These are phyloP conservation scores for Masticophis lateralis DNA, from an alignment of 2,797 vertebrate species.

Conservation along the genomic window DNA sequence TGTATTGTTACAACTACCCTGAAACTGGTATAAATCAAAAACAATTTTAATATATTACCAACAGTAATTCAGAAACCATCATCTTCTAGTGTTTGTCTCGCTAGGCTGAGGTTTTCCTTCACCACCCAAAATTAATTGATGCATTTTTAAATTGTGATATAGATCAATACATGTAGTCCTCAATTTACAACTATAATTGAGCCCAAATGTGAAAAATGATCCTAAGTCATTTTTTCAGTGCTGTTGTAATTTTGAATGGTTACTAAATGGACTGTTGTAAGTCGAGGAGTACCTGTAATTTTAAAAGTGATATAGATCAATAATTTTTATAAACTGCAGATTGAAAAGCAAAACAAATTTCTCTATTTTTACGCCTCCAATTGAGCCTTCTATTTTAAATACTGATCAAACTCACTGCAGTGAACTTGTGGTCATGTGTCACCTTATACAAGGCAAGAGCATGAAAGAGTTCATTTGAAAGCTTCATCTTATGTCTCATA, in stretches of 20 bases:
- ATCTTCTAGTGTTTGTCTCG: not conserved
- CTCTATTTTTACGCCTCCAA: not conserved
- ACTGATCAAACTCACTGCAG: not conserved
- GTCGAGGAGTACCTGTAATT: too few species aligned
- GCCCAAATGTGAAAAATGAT: too few species aligned
- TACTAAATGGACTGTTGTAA: too few species aligned
- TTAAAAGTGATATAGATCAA: not conserved
- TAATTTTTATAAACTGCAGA: not conserved
- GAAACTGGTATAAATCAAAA: not conserved
- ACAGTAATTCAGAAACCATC: not conserved
- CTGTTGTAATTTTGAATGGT: too few species aligned
- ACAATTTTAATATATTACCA: not conserved
- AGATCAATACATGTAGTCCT: not conserved
- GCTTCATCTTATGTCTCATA: not conserved
- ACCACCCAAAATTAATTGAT: not conserved
- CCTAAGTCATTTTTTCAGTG: too few species aligned
- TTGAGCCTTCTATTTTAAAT: not conserved
- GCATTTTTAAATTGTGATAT: not conserved
- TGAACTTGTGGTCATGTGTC: not conserved
- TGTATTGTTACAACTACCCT: not conserved
- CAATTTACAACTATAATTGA: too few species aligned
- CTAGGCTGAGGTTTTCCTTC: not conserved
- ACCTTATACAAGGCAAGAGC: not conserved
- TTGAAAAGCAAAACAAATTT: not conserved
- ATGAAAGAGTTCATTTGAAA: not conserved